phyloP scores from a whole-genome alignment of 2,797 vertebrate species.

The Syncerus caffer region DNA sequence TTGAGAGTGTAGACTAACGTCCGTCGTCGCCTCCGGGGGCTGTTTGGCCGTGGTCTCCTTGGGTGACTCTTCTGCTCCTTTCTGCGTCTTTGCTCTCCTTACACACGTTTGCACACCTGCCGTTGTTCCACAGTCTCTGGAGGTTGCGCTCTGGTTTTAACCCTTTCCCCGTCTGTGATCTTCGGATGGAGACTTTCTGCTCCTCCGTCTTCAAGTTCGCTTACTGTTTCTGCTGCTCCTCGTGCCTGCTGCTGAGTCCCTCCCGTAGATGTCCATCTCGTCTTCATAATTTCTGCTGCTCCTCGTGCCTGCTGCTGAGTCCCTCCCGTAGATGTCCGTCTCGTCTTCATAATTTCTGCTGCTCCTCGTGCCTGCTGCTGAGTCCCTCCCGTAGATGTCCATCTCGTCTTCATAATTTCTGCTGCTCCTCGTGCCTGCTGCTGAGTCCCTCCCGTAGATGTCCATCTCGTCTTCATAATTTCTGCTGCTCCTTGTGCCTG shows the following conservation, averaged over 20 bases:
- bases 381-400: too few species aligned
- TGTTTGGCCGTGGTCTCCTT: background rate
- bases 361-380: too few species aligned
- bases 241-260: background rate
- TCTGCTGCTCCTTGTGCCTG: too few species aligned
- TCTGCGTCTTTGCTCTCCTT: background rate
- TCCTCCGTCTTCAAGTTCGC: background rate
- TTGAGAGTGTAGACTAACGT: too few species aligned
- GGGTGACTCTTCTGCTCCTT: background rate
- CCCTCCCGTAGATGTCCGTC: too few species aligned
- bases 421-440: too few species aligned
- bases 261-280: background rate
- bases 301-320: too few species aligned
- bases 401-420: too few species aligned
- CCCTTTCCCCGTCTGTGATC: background rate
- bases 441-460: too few species aligned
- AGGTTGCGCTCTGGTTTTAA: background rate
- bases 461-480: too few species aligned
- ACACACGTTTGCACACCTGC: background rate
- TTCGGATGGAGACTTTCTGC: background rate
- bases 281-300: too few species aligned
- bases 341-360: too few species aligned
- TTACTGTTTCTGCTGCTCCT: background rate
- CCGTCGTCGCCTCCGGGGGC: fast-evolving
- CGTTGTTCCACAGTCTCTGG: fast-evolving